These are phyloP conservation scores for Dorcus hopei DNA, from an alignment of 2,888 invertebrate genomes.

Conservation along the genomic window DNA sequence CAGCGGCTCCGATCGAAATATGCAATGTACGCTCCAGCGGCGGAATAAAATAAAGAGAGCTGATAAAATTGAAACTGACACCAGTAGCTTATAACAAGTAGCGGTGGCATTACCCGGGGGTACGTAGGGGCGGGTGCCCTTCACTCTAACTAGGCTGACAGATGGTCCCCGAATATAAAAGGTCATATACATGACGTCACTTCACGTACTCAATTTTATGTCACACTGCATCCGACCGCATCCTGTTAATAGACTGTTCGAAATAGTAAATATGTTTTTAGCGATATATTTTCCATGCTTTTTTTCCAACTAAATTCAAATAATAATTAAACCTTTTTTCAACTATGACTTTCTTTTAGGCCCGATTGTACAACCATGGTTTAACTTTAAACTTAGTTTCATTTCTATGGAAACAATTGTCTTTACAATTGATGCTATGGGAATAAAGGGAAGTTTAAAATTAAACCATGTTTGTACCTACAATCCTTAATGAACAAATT, in stretches of 20 bases:
- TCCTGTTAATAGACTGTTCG: conserved; percentile 26
- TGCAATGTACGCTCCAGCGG: not conserved
- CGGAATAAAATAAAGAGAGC: conserved; percentile 27
- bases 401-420: too few relatives aligned
- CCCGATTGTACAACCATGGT: too few relatives aligned
- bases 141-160: conserved; percentile 41
- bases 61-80: conserved; percentile 43
- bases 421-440: too few relatives aligned
- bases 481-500: too few relatives aligned
- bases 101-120: conserved; percentile 40
- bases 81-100: conserved; percentile 36
- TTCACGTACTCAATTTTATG: conserved; percentile 36
- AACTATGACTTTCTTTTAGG: too few relatives aligned
- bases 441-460: too few relatives aligned
- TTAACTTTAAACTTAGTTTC: too few relatives aligned
- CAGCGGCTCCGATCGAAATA: not conserved
- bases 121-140: conserved; percentile 34
- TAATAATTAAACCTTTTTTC: too few relatives aligned
- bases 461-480: too few relatives aligned
- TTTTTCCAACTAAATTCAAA: too few relatives aligned
- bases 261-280: conserved; percentile 6
- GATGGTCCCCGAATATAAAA: conserved; percentile 44
- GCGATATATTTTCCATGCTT: too few relatives aligned
- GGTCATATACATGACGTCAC: conserved; percentile 46
- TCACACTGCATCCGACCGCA: conserved; percentile 30